These are phyloP conservation scores for honey bee (Apis mellifera) DNA, from an alignment of 1,140 invertebrate species.

Conservation along the genomic window DNA sequence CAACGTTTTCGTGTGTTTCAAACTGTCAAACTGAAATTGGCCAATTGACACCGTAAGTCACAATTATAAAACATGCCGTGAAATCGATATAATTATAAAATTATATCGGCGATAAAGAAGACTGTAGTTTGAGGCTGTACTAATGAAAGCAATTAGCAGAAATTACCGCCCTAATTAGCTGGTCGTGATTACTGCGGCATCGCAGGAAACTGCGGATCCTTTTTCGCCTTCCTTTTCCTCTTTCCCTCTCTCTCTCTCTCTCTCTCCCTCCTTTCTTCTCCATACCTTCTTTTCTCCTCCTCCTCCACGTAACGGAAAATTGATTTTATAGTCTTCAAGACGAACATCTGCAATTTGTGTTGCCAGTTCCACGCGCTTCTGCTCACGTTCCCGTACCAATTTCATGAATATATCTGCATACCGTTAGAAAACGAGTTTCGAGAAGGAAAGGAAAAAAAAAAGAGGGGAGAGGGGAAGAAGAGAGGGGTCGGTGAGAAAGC, in stretches of 20 bases:
- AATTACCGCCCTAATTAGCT: slow-evolving; percentile 56
- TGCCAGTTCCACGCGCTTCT: slow-evolving; percentile 32
- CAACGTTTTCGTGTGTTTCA: too few relatives aligned
- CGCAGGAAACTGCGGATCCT: slow-evolving; percentile 42
- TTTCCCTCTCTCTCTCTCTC: too few relatives aligned
- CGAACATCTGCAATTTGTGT: slow-evolving; percentile 45
- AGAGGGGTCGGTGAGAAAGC: background rate
- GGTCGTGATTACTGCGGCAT: slow-evolving; percentile 44
- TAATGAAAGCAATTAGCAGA: slow-evolving; percentile 56
- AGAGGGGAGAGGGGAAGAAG: background rate
- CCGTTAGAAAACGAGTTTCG: slow-evolving; percentile 28
- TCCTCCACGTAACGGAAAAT: slow-evolving; percentile 19
- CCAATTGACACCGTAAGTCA: background rate
- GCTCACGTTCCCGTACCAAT: slow-evolving; percentile 26
- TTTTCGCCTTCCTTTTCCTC: background rate
- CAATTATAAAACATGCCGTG: slow-evolving; percentile 29
- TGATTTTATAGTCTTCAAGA: slow-evolving; percentile 40
- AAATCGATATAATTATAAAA: slow-evolving; percentile 56
- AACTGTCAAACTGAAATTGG: background rate
- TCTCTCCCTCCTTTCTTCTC: too few relatives aligned
- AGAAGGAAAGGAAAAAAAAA: too few relatives aligned
- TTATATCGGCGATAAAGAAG: slow-evolving; percentile 52
- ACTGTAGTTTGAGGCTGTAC: slow-evolving; percentile 15
- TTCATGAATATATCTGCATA: slow-evolving; percentile 47
- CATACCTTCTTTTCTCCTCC: too few relatives aligned